Evolutionary conservation across 2,888 invertebrate genomes (phyloP).

Genomic region (Lasioglossum zephyrum): DNA sequence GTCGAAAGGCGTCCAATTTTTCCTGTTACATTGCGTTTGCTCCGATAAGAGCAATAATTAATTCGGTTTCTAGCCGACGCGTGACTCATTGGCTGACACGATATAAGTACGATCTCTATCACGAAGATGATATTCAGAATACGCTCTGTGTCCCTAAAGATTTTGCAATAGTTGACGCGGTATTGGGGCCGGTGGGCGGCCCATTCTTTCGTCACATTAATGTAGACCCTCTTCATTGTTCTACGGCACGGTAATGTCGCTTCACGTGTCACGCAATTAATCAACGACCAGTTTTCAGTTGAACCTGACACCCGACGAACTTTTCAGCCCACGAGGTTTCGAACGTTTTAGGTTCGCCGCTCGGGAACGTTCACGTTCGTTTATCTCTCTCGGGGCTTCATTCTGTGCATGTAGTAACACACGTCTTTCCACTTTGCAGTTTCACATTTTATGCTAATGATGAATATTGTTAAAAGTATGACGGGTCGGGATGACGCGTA

Average conservation of each 20-base stretch:
- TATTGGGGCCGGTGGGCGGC: constrained; percentile 54
- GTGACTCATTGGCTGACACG: constrained; percentile 19
- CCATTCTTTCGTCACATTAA: constrained; percentile 61
- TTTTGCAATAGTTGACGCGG: constrained; percentile 61
- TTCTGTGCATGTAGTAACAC: too few relatives aligned
- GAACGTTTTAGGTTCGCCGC: not conserved
- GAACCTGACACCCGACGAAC: not conserved
- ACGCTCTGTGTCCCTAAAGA: constrained; percentile 49
- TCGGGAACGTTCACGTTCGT: not conserved
- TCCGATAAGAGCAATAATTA: constrained; percentile 38
- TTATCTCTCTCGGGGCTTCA: not conserved
- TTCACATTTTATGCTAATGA: not conserved
- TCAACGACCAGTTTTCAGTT: constrained; percentile 30
- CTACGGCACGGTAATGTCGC: constrained; percentile 35
- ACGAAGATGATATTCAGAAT: constrained; percentile 55
- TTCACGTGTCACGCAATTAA: constrained; percentile 27
- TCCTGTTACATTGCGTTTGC: not conserved
- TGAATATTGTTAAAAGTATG: not conserved
- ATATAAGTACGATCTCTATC: constrained; percentile 31
- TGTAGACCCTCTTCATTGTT: constrained; percentile 45
- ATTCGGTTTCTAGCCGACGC: constrained; percentile 17
- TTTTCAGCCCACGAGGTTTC: too few relatives aligned
- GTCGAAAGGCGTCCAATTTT: not conserved
- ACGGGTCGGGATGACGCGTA: not conserved
- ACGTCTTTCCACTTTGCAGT: not conserved